Evolutionary conservation across 2,888 invertebrate species (phyloP), one percentile per base, ranked within the genome.

Genomic region (Galerucella calmariensis): DNA sequence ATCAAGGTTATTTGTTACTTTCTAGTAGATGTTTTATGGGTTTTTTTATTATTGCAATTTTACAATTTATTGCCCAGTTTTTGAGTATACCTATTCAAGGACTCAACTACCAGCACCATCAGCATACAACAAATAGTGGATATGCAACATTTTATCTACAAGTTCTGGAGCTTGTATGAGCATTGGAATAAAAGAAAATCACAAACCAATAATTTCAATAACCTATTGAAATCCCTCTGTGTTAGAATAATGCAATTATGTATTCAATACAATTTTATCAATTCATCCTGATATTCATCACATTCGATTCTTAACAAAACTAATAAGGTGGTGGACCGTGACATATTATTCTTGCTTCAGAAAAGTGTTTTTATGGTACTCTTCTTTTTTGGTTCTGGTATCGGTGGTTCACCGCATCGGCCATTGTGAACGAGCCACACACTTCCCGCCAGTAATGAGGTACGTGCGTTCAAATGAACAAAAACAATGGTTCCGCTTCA

Each of bases 401-500:
- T 70, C 70, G 75, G 76, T 78, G 82, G 84, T 82, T 79, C 81
- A 83, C 84, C 85, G 82, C 84, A 83, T 81, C 79, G 58, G 81
- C 78, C 78, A 79, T 82, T 83, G 83, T 83, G 83, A 84, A 84
- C 84, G 84, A 84, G 85, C 84, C 83, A 84, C 84, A 85, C 84
- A 84, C 83, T 85, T 85, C 85, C 85, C 84, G 84, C 83, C 84
- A 79, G 79, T 86, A 86, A 86, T 86, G 85, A 85, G 85, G 84
- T 86, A 85, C 86, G 86, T 86, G 86, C 85, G 84, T 83, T 83
- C 80, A 82, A 79, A 75, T 79, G 73, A 67, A 77, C 76, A 80
- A 81, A 81, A 83, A 80, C 80, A 77, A 78, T 75, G 75, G 82
- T 80, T 81, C 77, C 82, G 84, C 82, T 84, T 81, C 82, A 82